phyloP scores from a whole-genome alignment of 2,888 invertebrate genomes.

The Cepaea hortensis region DNA sequence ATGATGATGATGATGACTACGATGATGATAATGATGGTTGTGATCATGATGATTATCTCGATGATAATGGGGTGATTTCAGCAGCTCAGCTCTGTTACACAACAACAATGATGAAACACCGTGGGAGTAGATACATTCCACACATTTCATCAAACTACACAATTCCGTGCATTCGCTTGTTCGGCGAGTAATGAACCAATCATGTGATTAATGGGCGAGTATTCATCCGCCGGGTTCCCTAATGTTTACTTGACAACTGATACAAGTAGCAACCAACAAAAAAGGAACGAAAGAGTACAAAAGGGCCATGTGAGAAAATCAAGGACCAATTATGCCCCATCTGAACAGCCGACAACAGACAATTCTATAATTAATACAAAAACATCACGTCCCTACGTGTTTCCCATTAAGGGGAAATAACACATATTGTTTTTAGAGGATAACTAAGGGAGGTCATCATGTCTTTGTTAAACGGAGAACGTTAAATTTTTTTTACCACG shows the following conservation, averaged over 20 bases:
- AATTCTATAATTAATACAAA: slow-evolving; percentile 37
- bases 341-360: slow-evolving; percentile 14
- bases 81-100: no score
- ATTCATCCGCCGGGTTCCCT: not conserved
- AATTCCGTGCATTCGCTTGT: not conserved
- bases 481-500: no score
- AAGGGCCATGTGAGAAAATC: slow-evolving; percentile 40
- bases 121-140: no score
- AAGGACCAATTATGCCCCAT: slow-evolving; percentile 43
- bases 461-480: not conserved
- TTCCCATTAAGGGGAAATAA: slow-evolving; percentile 35
- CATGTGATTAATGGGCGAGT: not conserved
- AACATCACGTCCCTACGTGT: slow-evolving; percentile 30
- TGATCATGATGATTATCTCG: not conserved
- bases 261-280: slow-evolving; percentile 25
- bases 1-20: no score
- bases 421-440: not conserved
- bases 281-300: slow-evolving; percentile 10
- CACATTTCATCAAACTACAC: no score
- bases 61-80: no score
- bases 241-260: slow-evolving; percentile 25
- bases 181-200: slow-evolving; percentile 14
- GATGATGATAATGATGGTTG: not conserved
- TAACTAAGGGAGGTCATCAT: not conserved
- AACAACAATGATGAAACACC: no score